Base-by-base conservation (phyloP, 2,113 vertebrate genomes). In the Panthera uncia region DNA sequence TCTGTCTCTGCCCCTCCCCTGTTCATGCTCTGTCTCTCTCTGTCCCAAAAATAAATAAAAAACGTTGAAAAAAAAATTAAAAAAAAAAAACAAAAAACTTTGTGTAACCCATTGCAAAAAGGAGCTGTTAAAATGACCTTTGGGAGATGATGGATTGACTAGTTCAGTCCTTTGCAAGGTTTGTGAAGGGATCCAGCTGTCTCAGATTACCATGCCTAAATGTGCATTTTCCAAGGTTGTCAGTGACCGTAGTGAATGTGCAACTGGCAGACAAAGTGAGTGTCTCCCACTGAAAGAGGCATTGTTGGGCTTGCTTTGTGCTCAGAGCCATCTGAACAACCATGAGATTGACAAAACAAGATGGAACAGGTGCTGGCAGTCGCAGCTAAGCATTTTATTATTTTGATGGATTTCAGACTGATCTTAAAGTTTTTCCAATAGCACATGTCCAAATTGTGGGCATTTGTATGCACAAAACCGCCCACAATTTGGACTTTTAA, bases 161-260 rank as follows among this genome's bases (percentile, higher is more conserved):
- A 27, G 83, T 89, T 89, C 15, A 27, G 95, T 76, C 90, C 63
- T 92, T 65, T 87, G 83, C 94, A 55, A n/a, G 92, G 87, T 88
- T 48, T 97, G 95, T 97, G 97, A 97, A 98, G 94, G 97, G 98
- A 76, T 90, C 97, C 97, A 97, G 96, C 97, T 97, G 97, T 94
- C 95, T 93, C 96, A 52, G 87, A 97, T 97, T 94, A 97, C 94
- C 97, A 12, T 52, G 95, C 95, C 94, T 97, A 84, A 95, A 55
- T 91, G 94, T 81, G 84, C 94, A 81, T 97, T 97, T 94, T 92
- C 97, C 96, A 93, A 21, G 97, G 95, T 90, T 96, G 95, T 97
- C 97, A 97, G 68, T 25, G 74, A 50, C 9, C 23, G 10, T 15
- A 27, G 90, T 61, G 80, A 61, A 36, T 68, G 74, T 65, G 94